Evolutionary conservation across 2,888 invertebrate species (phyloP).

Genomic region (Cerastis rubricosa): DNA sequence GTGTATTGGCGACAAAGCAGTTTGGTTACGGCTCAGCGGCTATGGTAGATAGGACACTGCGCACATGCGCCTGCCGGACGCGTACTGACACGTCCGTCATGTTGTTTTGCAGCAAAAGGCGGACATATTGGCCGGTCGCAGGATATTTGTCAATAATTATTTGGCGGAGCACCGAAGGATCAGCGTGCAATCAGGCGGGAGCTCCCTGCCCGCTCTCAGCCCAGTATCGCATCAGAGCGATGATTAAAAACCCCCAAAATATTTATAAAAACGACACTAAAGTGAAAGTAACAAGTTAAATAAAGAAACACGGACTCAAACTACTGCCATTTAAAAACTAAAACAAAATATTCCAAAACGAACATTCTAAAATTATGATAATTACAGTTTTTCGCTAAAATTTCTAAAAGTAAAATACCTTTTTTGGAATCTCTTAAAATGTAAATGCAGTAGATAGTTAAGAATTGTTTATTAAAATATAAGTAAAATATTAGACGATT

Average conservation of each 20-base stretch:
- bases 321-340: constrained; percentile 76
- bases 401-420: constrained; percentile 53
- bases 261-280: constrained; percentile 57
- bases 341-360: constrained; percentile 63
- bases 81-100: constrained; percentile 84
- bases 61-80: constrained; percentile 70
- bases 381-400: constrained; percentile 64
- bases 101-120: constrained; percentile 91
- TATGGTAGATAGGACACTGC: constrained; percentile 50
- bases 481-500: constrained; percentile 74
- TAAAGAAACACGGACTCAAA: constrained; percentile 61
- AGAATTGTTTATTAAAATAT: constrained; percentile 79
- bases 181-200: constrained; percentile 90
- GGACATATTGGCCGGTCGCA: constrained; percentile 91
- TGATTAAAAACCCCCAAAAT: constrained; percentile 80
- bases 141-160: constrained; percentile 91
- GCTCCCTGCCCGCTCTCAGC: constrained; percentile 89
- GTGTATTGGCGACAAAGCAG: constrained; percentile 81
- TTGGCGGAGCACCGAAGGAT: constrained; percentile 91
- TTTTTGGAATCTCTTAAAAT: constrained; percentile 70
- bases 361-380: constrained; percentile 59
- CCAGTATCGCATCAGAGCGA: constrained; percentile 90
- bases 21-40: constrained; percentile 74
- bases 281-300: constrained; percentile 54
- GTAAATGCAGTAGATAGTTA: constrained; percentile 81